These are phyloP conservation scores for Heliangelus exortis DNA, from an alignment of 2,797 vertebrate genomes.

Conservation along the genomic window DNA sequence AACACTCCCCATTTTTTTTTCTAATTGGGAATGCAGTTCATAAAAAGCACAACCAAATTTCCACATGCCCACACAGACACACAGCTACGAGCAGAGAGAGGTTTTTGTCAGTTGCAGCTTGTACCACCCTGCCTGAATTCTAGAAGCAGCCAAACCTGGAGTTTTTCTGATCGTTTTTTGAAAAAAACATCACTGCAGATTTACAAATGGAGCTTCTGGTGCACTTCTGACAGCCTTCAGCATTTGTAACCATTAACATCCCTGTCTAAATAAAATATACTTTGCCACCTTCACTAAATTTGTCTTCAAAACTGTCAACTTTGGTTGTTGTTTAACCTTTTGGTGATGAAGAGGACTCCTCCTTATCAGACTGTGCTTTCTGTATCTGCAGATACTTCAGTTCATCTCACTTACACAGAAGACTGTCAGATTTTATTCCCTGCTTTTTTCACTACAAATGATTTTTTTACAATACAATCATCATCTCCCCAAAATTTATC, in stretches of 20 bases:
- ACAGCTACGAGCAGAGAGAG: neutral
- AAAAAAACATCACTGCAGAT: neutral
- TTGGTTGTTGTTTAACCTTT: neutral
- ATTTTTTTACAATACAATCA: neutral
- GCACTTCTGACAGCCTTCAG: neutral
- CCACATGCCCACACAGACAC: neutral
- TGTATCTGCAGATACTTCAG: neutral
- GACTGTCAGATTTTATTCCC: neutral
- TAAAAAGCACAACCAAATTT: conserved; percentile 8
- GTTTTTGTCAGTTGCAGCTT: neutral
- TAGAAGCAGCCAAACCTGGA: neutral
- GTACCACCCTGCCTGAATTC: neutral
- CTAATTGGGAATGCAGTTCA: neutral
- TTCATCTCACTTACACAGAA: neutral
- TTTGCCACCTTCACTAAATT: neutral
- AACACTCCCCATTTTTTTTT: neutral
- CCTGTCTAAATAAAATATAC: neutral
- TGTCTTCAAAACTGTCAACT: neutral
- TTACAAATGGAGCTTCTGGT: neutral
- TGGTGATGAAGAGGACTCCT: neutral
- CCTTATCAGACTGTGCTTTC: neutral
- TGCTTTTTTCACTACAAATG: neutral
- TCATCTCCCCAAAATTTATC: neutral
- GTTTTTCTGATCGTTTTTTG: neutral
- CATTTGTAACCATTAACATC: neutral